Percentiles rank a stretch among this genome's conserved stretches.
These are phyloP conservation scores for Acromyrmex heyeri DNA, from an alignment of 1,140 invertebrate genomes.

Conservation along the genomic window DNA sequence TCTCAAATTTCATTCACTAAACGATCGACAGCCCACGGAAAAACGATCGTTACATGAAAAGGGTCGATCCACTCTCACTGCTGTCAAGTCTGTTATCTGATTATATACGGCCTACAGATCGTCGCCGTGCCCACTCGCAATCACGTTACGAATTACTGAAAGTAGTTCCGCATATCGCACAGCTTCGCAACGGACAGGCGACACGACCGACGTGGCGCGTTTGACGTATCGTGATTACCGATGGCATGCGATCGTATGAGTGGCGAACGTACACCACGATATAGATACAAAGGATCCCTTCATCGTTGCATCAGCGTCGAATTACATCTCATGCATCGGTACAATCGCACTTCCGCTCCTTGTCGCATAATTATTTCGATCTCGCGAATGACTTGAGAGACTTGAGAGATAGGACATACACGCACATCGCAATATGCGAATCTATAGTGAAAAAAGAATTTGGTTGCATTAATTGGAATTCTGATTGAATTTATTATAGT, in stretches of 20 bases:
- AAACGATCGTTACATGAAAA: conserved; percentile 39
- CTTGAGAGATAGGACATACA: not conserved
- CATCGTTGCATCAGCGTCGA: conserved; percentile 49
- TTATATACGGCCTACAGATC: conserved; percentile 31
- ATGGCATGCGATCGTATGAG: conserved; percentile 29
- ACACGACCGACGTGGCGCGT: conserved; percentile 34
- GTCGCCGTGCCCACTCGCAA: conserved; percentile 14
- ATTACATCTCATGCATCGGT: conserved; percentile 37
- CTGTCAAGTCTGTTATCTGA: conserved; percentile 22
- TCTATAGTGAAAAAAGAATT: not conserved
- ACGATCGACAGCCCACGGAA: not conserved
- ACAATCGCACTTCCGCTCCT: conserved; percentile 51
- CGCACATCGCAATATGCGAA: not conserved
- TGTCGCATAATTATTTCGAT: conserved; percentile 44
- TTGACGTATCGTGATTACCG: conserved; percentile 49
- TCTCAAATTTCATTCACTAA: conserved; percentile 11
- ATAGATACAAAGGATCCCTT: conserved; percentile 53
- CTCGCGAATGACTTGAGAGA: not conserved
- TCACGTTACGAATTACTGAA: conserved; percentile 10
- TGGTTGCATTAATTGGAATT: no score
- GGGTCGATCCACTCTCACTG: conserved; percentile 21
- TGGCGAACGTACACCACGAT: not conserved
- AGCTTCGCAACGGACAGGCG: conserved; percentile 30
- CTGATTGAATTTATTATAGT: no score
- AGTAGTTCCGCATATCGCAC: conserved; percentile 11